Evolutionary conservation across 2,797 vertebrate genomes (phyloP), one percentile per base, ranked within the genome.

Genomic region (Menidia menidia): DNA sequence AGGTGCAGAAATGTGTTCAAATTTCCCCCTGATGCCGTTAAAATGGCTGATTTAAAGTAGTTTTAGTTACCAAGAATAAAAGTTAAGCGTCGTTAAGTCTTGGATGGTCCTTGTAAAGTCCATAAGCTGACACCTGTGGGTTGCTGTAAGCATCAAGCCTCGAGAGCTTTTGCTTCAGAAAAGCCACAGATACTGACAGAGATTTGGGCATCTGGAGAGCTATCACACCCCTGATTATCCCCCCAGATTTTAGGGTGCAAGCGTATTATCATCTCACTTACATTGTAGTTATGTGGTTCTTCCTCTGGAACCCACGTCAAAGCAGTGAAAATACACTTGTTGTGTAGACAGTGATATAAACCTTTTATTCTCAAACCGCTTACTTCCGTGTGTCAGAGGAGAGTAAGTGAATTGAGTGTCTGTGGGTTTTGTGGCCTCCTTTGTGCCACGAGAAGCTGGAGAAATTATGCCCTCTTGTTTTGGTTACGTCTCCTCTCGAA

Each of bases 401-500:
- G 57, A 82, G 55, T 42, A n/a, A 32, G 53, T 12, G 4, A 54
- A 44, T 83, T 80, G 66, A 73, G 75, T 70, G 42, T 80, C 74
- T 79, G 66, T 68, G 69, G 69, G 78, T 76, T 83, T 83, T 68
- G 61, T 30, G 57, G 57, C 39, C 48, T 57, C 65, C 77, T 75
- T 71, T 72, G 68, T 83, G 50, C 42, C 15, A 31, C 11, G 39
- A 68, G 65, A 81, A 80, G 53, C 68, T 11, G 8, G 31, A 18
- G 55, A 83, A 84, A 86, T 72, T 64, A 84, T 62, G 62, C 35
- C 58, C n/a, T 53, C 75, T 73, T 70, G 69, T 80, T 87, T 75
- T 60, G 58, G 60, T 83, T 74, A 56, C 73, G 58, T 66, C 70
- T 55, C 52, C 75, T 54, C 69, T 71, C 47, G 2, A 77, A 71